Base-by-base conservation (phyloP, 2,113 vertebrate genomes). In the Cottus gobio region DNA sequence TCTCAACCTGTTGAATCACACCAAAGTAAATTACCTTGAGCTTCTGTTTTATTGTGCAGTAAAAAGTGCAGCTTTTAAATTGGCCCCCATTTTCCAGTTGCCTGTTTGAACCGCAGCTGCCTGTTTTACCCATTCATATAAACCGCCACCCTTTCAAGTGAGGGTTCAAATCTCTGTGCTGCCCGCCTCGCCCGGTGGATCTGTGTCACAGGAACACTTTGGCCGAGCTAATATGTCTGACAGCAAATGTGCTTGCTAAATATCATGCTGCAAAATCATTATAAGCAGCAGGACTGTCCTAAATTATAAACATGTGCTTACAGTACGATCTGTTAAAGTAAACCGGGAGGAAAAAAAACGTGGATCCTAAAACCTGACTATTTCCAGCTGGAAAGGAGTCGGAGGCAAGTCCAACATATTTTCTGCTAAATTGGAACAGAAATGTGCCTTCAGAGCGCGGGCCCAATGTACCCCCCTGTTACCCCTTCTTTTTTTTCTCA, bases 301-400 rank as follows among this genome's bases (percentile, higher is more conserved):
- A 91, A 94, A 95, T 93, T 92, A 93, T 95, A 93, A 95, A 92
- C 94, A 95, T 87, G 77, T 95, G 94, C 91, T 89, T 94, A 92
- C 89, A 91, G 92, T 92, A 88, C 77, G 87, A 93, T 94, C 83
- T 93, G 91, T 93, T 94, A 93, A 93, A 92, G 88, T 92, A 90
- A 93, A 93, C 91, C 81, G 77, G 68, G 72, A 62, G 64, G 24
- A 61, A 82, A 91, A 89, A 70, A 91, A 88, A 68, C 80, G 31
- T 80, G 87, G 85, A 92, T 90, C 89, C 81, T 85, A 89, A 89
- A 93, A 92, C 76, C 77, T 91, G 92, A 94, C 86, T 87, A 77
- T 92, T 94, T 94, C 93, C 93, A 95, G 92, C 93, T 94, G 94
- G 86, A 84, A 91, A 86, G 71, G 83, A 91, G 83, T 91, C 62